Base-by-base conservation (phyloP, 2,888 invertebrate genomes). In the Anagyrus pseudococci region DNA sequence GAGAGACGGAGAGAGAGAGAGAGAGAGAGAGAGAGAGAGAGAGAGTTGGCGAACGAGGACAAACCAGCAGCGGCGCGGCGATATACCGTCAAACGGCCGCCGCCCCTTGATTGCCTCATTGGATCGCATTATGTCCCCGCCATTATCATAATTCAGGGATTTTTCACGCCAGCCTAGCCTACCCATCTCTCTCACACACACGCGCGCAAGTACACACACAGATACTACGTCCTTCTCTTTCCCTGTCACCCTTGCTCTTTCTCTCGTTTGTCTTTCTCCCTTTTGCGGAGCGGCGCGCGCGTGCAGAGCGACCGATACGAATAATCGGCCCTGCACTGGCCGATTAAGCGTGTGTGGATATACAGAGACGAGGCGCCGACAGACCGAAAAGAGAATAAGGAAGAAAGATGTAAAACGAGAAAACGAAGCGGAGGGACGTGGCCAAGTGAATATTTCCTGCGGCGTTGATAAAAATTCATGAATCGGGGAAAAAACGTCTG, bases 71-170 rank as follows among this genome's bases (percentile, higher is more conserved):
- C 20, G 29, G 10, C 25, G 43, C 46, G 41, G 40, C 60, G 41
- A 58, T 67, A 62, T 67, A 66, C 25, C 60, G 49, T 60, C 60
- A 66, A 66, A 66, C 73, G 67, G 67, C 58, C 71, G 70, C 69
- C 72, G 69, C 72, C 77, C 74, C 77, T 78, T 78, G 79, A 79
- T 80, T 80, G 79, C 79, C 79, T 80, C 79, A 77, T 80, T 80
- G 76, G 78, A 80, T 79, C 78, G 79, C 77, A 80, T 80, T 80
- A 80, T 78, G 78, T 77, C 75, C 70, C 68, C 72, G 72, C 77
- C 78, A 79, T 79, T 80, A 80, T 80, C 80, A 80, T 80, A 80
- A 80, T 80, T 80, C 77, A 78, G 68, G 72, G 71, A 77, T 77
- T 80, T 80, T 80, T 76, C 72, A 75, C 70, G 70, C 66, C 10